Evolutionary conservation across 1,140 invertebrate genomes (phyloP), one percentile per base, ranked within the genome.

Genomic region (Cephus cinctus): DNA sequence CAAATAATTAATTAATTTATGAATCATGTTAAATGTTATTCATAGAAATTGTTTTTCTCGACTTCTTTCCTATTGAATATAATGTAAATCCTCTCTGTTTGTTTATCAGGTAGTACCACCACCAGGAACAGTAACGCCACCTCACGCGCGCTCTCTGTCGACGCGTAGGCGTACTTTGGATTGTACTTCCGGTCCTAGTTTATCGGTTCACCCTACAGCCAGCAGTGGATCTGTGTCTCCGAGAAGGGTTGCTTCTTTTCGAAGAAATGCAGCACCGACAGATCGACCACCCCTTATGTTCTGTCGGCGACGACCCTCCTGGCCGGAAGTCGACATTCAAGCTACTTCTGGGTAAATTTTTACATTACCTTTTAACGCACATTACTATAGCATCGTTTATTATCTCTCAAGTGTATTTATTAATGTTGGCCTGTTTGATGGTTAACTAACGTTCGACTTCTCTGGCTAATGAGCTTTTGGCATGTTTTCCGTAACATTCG

Each of bases 261-360:
- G 61, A 34, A 50, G 56, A 19, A 54, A 78, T 74, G 23, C 78
- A 76, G 19, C 79, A 80, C 27, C 79, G 76, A 20, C 74, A 11
- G 83, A 86, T 57, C 79, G 81, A 48, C 81, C 81, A 3, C 78
- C 80, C 14, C 76, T 84, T 64, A 83, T 81, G 19, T 90, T 89
- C 66, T 89, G 87, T 66, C 82, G 86, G 41, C 75, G 87, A 22
- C 77, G 87, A 35, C 78, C 84, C n/a, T 89, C 86, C 3, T 90
- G 87, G 87, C 87, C 87, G 2, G 87, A 90, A 67, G 83, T 90
- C n/a, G 87, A 90, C 63, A 85, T 85, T 59, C 83, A 86, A 44
- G 86, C 87, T 20, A 85, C 86, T 47, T 89, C 87, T 1, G 86
- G 87, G 87, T 89, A 76, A 85, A 83, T 76, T 12, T 6, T 51